Conservation (phyloP, 2,888 invertebrate species). For the Amphipoea lucens region DNA sequence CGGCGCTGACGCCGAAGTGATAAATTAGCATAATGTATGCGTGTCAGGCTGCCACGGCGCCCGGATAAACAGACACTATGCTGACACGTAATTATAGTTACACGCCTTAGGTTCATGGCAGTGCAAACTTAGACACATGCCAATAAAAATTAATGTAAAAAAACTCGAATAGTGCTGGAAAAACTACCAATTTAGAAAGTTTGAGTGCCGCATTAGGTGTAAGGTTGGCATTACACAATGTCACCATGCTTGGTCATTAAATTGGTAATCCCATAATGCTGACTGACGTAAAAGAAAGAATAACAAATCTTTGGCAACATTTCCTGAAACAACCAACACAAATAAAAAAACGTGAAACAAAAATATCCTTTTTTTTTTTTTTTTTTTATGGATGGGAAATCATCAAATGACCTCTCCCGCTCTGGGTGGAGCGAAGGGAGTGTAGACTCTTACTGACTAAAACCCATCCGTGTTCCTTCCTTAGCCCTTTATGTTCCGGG, state of each 20-base stretch:
- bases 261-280: not conserved
- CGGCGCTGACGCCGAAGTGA: slow-evolving; percentile 56
- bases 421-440: no score
- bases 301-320: no score
- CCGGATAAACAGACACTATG: slow-evolving; percentile 55
- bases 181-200: not conserved
- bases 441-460: no score
- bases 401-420: no score
- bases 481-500: no score
- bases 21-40: slow-evolving; percentile 74
- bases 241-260: not conserved
- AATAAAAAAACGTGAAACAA: no score
- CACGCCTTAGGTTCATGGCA: slow-evolving; percentile 33
- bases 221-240: not conserved
- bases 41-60: slow-evolving; percentile 53
- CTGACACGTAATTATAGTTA: slow-evolving; percentile 51
- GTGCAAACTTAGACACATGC: slow-evolving; percentile 11
- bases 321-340: no score
- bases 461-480: no score
- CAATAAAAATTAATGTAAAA: not conserved
- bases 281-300: not conserved
- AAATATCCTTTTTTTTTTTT: no score
- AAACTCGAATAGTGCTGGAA: not conserved
- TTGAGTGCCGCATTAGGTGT: not conserved
- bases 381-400: no score